These are phyloP conservation scores for Athene noctua DNA, from an alignment of 2,113 vertebrate species.

Conservation along the genomic window DNA sequence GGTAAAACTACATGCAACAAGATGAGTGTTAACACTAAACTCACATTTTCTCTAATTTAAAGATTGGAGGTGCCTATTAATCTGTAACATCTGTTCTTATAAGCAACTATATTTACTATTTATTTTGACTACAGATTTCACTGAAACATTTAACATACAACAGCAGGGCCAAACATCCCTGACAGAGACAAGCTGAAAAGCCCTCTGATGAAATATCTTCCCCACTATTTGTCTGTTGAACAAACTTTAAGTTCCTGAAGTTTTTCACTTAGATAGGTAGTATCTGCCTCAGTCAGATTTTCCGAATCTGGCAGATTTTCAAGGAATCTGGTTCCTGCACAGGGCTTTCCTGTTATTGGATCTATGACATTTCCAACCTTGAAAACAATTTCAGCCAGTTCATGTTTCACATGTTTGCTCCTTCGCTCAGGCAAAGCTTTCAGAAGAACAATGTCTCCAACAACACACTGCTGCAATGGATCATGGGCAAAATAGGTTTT, in stretches of 20 bases:
- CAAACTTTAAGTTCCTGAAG: conserved; percentile 79
- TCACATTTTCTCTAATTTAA: neutral
- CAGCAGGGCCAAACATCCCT: neutral
- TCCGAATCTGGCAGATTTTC: conserved; percentile 77
- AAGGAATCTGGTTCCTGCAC: conserved; percentile 82
- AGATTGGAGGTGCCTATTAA: neutral
- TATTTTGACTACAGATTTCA: conserved; percentile 19
- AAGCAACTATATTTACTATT: conserved; percentile 14
- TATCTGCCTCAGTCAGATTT: conserved; percentile 60
- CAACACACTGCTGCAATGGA: conserved; percentile 84
- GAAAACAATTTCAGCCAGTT: conserved; percentile 91
- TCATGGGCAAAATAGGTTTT: conserved; percentile 98
- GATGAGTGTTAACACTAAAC: neutral
- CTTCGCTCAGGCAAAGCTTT: conserved; percentile 86
- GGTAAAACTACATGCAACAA: neutral
- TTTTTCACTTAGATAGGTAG: conserved; percentile 74
- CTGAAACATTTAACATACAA: neutral
- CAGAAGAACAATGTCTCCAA: conserved; percentile 93
- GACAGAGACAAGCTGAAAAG: neutral
- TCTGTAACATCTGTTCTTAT: neutral
- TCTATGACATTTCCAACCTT: conserved; percentile 94
- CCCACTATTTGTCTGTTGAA: conserved; percentile 54
- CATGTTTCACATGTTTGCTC: conserved; percentile 91
- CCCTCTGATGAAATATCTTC: neutral
- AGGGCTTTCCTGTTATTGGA: conserved; percentile 88